A percentile compares a stretch with the other conserved stretches of the same genome.
These are phyloP conservation scores for Galemys pyrenaicus DNA, from an alignment of 2,113 vertebrate genomes.

Conservation along the genomic window DNA sequence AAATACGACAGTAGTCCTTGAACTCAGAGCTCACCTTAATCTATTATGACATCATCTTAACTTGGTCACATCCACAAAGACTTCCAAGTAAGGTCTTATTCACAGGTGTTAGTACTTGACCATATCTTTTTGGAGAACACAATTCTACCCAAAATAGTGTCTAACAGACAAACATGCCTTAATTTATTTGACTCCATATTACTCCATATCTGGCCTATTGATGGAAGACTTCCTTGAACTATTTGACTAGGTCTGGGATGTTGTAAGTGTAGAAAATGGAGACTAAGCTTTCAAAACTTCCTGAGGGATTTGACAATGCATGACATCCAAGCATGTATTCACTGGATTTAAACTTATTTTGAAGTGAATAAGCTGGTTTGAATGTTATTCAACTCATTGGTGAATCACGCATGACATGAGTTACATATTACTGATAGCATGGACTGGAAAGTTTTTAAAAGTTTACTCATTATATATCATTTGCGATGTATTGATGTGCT, in stretches of 20 bases:
- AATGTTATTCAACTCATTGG: not conserved
- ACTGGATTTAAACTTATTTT: not conserved
- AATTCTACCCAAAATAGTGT: not conserved
- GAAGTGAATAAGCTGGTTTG: not conserved
- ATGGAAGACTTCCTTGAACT: not conserved
- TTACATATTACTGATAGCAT: not conserved
- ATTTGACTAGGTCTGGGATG: not conserved
- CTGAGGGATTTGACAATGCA: not conserved
- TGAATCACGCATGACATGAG: not conserved
- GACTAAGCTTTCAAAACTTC: not conserved
- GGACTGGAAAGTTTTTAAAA: not conserved
- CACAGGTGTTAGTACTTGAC: not conserved
- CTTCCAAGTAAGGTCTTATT: slow-evolving; percentile 4
- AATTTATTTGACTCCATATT: not conserved
- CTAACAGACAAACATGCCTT: not conserved
- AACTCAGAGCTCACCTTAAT: not conserved
- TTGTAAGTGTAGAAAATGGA: not conserved
- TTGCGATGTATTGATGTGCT: not conserved
- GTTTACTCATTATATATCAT: not conserved
- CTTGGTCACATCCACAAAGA: not conserved
- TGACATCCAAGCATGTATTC: not conserved
- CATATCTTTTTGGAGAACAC: not conserved
- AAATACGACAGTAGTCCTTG: not conserved
- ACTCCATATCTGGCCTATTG: not conserved
- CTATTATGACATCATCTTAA: not conserved